phyloP scores from a whole-genome alignment of 2,113 vertebrate species.

The Pollimyrus isidori region DNA sequence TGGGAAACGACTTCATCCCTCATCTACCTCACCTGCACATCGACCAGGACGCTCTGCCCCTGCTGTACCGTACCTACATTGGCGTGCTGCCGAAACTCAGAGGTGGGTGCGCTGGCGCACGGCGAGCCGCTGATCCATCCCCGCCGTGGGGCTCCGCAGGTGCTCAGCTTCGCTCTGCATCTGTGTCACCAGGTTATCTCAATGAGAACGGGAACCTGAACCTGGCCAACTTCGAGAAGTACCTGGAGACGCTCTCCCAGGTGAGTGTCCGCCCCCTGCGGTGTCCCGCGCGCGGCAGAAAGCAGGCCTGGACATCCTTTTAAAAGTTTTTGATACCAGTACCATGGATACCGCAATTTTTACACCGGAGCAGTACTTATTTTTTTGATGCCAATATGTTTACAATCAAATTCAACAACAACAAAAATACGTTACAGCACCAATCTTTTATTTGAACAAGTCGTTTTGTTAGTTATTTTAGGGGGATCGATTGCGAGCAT shows the following conservation, averaged over 20 bases:
- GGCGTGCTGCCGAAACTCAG: conserved; percentile 76
- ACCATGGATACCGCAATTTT: no score
- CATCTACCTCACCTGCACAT: conserved; percentile 98
- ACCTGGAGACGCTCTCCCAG: conserved; percentile 84
- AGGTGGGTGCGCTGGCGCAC: conserved; percentile 60
- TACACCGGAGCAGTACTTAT: no score
- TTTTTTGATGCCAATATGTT: no score
- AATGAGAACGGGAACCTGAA: conserved; percentile 93
- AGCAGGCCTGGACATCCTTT: no score
- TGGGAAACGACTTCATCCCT: conserved; percentile 99
- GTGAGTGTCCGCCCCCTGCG: conserved; percentile 56
- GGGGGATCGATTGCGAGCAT: no score
- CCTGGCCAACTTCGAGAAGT: conserved; percentile 87
- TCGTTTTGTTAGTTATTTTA: no score
- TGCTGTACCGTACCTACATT: conserved; percentile 95
- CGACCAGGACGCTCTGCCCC: conserved; percentile 88
- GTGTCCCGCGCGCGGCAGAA: no score
- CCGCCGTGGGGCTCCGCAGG: not conserved
- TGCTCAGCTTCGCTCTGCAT: not conserved
- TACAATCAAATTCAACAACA: no score
- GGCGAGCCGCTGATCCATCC: not conserved
- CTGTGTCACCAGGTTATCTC: conserved; percentile 77
- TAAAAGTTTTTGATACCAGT: no score
- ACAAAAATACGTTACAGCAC: no score
- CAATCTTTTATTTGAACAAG: no score